These are phyloP conservation scores for Dysidea cf. avara DNA, from an alignment of 37 sponge, comb jelly and placozoan species.

Conservation along the genomic window DNA sequence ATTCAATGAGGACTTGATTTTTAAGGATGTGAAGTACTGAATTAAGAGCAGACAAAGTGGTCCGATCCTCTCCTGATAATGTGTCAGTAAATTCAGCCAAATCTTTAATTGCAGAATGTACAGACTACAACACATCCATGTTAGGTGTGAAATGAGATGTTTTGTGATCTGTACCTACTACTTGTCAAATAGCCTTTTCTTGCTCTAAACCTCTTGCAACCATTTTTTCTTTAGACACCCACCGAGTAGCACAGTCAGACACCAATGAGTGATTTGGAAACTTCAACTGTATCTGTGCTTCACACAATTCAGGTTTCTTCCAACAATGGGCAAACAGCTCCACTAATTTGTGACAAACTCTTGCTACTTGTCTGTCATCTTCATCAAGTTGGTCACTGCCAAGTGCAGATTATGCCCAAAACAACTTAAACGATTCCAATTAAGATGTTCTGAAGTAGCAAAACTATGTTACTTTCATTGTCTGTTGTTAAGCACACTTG, in stretches of 20 bases:
- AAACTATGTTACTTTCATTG: slow-evolving; percentile 20
- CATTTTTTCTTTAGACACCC: slow-evolving; percentile 29
- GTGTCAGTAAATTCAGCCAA: slow-evolving; percentile 20
- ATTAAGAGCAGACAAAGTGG: slow-evolving; percentile 7
- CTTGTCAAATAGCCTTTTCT: slow-evolving; percentile 1
- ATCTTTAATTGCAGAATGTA: slow-evolving; percentile 9
- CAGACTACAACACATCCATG: slow-evolving; percentile 10
- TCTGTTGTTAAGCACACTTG: slow-evolving; percentile 21
- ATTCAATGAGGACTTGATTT: not conserved
- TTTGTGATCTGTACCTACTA: not conserved
- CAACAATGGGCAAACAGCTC: slow-evolving; percentile 27
- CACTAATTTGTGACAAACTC: slow-evolving; percentile 18
- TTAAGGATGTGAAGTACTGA: slow-evolving; percentile 14
- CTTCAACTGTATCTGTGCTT: slow-evolving; percentile 6
- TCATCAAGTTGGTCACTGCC: slow-evolving; percentile 10
- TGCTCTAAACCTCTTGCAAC: slow-evolving; percentile 23
- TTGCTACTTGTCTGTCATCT: slow-evolving; percentile 9
- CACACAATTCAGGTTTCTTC: slow-evolving; percentile 4
- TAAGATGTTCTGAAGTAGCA: slow-evolving; percentile 12
- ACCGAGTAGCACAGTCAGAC: not conserved
- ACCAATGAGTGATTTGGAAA: not conserved
- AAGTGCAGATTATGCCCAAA: slow-evolving; percentile 39
- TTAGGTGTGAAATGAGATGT: slow-evolving; percentile 12
- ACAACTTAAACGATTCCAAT: slow-evolving; percentile 20
- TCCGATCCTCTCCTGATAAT: slow-evolving; percentile 19